Conservation (phyloP, 2,113 vertebrate genomes). For the Oryzias celebensis region DNA sequence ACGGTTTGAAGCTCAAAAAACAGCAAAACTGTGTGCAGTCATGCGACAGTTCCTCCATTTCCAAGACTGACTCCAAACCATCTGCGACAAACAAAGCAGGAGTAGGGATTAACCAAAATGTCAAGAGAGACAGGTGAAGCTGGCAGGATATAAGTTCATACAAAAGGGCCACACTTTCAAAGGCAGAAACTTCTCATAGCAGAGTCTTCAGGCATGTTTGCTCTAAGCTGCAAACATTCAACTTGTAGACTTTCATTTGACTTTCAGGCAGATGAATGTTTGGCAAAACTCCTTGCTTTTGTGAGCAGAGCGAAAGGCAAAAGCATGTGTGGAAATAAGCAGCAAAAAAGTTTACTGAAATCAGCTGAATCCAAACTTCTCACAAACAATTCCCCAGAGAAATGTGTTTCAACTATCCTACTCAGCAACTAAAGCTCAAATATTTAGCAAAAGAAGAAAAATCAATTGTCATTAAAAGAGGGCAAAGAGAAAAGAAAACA, state of each 20-base stretch:
- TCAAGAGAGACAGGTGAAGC: constrained; percentile 54
- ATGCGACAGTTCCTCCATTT: constrained; percentile 36
- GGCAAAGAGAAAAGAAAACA: too few relatives aligned
- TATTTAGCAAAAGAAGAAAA: background rate
- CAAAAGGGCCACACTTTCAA: constrained; percentile 52
- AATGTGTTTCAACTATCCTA: constrained; percentile 1
- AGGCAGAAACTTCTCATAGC: constrained; percentile 46
- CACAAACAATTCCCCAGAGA: background rate
- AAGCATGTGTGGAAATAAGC: constrained; percentile 12
- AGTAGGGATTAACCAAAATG: constrained; percentile 48
- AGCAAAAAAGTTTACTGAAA: constrained; percentile 10
- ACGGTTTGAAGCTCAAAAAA: constrained; percentile 35
- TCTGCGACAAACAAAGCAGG: constrained; percentile 48
- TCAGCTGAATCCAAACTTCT: constrained; percentile 3
- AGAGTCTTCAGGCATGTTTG: constrained; percentile 9
- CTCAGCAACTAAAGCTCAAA: constrained; percentile 1
- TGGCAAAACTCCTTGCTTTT: background rate
- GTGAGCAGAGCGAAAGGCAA: background rate
- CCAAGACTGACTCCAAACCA: constrained; percentile 25
- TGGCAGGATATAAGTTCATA: constrained; percentile 45
- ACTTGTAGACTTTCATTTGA: constrained; percentile 48
- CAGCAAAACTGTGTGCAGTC: constrained; percentile 11
- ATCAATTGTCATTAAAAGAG: too few relatives aligned
- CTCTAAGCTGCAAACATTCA: constrained; percentile 31
- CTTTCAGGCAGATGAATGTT: constrained; percentile 18